Percentiles rank a stretch among this genome's conserved stretches.
These are phyloP conservation scores for Apamea sordens DNA, from an alignment of 2,888 invertebrate genomes.

Conservation along the genomic window DNA sequence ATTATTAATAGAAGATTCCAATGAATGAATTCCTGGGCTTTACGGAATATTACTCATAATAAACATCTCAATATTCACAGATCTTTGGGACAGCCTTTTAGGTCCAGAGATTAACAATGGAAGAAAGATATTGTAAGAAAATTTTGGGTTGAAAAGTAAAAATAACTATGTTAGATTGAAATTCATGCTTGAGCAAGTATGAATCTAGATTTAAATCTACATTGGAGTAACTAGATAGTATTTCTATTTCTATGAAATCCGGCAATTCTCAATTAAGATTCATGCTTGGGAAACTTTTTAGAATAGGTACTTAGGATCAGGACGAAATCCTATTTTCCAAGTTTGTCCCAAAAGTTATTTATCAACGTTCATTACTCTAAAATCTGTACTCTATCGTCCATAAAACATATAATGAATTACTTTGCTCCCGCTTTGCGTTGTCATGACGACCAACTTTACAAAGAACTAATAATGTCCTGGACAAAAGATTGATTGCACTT, in stretches of 20 bases:
- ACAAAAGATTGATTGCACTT: neutral
- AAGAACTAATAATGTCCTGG: no score
- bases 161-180: neutral
- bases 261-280: neutral
- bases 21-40: neutral
- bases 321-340: neutral
- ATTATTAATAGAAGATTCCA: neutral
- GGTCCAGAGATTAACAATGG: neutral
- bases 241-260: neutral
- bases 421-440: neutral
- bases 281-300: neutral
- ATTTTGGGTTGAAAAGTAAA: neutral
- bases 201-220: neutral
- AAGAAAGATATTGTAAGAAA: neutral
- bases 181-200: neutral
- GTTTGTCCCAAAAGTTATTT: neutral
- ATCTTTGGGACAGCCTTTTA: neutral
- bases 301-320: neutral
- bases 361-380: slow-evolving; percentile 9
- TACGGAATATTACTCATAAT: neutral
- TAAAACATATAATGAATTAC: neutral
- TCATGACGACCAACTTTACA: neutral
- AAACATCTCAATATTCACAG: neutral
- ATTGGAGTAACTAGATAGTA: neutral
- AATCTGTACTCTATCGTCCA: neutral